Evolutionary conservation across 2,113 vertebrate genomes (phyloP).

Genomic region (Ptyas mucosa): DNA sequence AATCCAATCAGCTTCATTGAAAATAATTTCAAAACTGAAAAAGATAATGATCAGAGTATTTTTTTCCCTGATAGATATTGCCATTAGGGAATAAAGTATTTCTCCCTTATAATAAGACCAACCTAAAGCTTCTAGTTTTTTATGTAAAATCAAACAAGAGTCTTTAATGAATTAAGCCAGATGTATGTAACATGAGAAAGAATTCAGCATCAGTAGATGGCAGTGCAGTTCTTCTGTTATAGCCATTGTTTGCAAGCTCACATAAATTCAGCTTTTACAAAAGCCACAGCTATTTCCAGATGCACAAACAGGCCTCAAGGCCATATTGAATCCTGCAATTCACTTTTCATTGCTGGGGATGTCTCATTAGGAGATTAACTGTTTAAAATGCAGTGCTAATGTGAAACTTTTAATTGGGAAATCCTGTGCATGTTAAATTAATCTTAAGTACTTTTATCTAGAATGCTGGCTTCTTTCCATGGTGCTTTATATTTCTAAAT

Average conservation of each 20-base stretch:
- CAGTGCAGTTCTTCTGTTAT: constrained; percentile 64
- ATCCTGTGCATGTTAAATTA: constrained; percentile 69
- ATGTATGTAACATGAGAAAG: neutral
- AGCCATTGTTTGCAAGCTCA: neutral
- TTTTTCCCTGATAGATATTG: neutral
- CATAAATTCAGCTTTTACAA: constrained; percentile 43
- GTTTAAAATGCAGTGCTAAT: constrained; percentile 69
- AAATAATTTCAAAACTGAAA: neutral
- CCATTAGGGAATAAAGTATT: neutral
- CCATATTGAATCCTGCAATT: constrained; percentile 56
- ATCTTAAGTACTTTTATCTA: constrained; percentile 68
- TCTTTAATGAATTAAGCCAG: neutral
- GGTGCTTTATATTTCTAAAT: constrained; percentile 41
- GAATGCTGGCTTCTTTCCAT: constrained; percentile 50
- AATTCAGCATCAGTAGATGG: constrained; percentile 67
- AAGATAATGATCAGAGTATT: neutral
- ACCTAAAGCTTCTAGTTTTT: neutral
- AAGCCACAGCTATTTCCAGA: constrained; percentile 53
- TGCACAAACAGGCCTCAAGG: constrained; percentile 65
- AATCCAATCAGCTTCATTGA: neutral
- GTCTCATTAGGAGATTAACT: constrained; percentile 70
- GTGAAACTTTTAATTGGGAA: constrained; percentile 72
- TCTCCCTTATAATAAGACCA: neutral
- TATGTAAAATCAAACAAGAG: neutral
- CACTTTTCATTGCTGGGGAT: constrained; percentile 62